Evolutionary conservation across 2,888 invertebrate genomes (phyloP), one percentile per base, ranked within the genome.

Genomic region (Sminthurinus aureus): DNA sequence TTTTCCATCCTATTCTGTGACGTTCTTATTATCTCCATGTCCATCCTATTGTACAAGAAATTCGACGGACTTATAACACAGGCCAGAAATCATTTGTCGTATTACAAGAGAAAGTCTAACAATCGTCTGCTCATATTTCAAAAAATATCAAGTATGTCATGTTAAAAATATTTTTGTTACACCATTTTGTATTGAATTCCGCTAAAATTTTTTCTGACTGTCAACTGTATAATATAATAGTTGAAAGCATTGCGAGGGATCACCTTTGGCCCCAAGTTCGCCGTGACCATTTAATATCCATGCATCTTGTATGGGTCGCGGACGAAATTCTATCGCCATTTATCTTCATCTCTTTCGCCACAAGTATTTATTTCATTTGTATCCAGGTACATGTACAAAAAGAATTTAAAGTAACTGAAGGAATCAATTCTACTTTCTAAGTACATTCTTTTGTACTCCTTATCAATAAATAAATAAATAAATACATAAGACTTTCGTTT

Each of bases 281-380:
- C 20, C 79, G 74, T 52, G 86, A 87, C 69, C 87, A 87, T 79
- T 80, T 87, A 74, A 85, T 82, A 12, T 73, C 86, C 12, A 85
- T 85, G 18, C 84, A 85, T 66, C 83, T 87, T 4, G 22, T 87
- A 22, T 85, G 86, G 50, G 85, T 85, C 3, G 79, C 87, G 22
- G 86, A 87, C 51, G 81, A 79, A 8, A 81, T 87, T 38, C 76
- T 87, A 0, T 87, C 87, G 0, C 87, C 87, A 4, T 58, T 87
- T 3, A 83, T 87, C n/a, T 87, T 87, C 24, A 52, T 86, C 0
- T 87, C 87, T 8, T 87, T 84, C 67, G 71, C 84, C 22, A 67
- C 84, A 18, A 87, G 85, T 64, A 86, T 86, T 6, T 87, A 85
- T 52, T 85, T 83, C 58, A 78, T 87, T 69, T 86, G 87, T 51